These are phyloP conservation scores for Stramonita haemastoma DNA, from an alignment of 2,888 invertebrate species.

Conservation along the genomic window DNA sequence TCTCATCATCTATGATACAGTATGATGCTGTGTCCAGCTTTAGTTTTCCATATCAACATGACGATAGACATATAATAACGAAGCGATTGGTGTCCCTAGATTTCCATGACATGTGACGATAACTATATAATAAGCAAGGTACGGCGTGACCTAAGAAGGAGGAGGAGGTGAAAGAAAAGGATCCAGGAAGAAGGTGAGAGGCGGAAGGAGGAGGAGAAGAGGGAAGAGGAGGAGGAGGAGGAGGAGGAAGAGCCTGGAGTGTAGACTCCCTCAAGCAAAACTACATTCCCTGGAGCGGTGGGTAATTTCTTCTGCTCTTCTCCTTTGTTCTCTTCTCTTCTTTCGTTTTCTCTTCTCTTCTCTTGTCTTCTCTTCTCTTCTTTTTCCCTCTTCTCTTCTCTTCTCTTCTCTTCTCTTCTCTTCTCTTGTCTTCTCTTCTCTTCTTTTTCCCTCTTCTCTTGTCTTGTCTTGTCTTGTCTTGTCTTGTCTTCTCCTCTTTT, in stretches of 20 bases:
- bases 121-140: neutral
- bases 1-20: too few relatives aligned
- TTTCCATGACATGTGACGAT: neutral
- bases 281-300: neutral
- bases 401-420: neutral
- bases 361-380: neutral
- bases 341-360: neutral
- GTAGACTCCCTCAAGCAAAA: neutral
- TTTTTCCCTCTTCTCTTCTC: too few relatives aligned
- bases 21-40: too few relatives aligned
- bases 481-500: neutral
- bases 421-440: neutral
- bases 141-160: neutral
- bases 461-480: neutral
- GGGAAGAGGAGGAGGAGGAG: conserved; percentile 11
- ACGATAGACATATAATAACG: neutral
- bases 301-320: neutral
- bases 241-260: conserved; percentile 13
- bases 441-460: neutral
- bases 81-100: neutral
- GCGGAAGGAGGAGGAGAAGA: too few relatives aligned
- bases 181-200: neutral
- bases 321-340: neutral
- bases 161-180: neutral
- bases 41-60: neutral